Conservation (phyloP, 2,113 vertebrate genomes). For the Vulpes vulpes region DNA sequence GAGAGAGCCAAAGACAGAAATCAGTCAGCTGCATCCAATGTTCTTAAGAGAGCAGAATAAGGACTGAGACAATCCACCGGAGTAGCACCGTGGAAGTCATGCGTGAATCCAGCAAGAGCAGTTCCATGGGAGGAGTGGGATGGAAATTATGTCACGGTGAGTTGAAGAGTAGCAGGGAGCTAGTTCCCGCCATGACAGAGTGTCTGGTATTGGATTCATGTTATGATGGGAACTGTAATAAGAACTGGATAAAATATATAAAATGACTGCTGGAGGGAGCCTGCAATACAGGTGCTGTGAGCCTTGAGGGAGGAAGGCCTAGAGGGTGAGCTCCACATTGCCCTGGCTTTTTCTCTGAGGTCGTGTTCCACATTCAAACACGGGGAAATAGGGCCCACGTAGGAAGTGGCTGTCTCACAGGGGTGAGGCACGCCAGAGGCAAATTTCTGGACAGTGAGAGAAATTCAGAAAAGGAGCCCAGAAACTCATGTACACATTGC, state of each 20-base stretch:
- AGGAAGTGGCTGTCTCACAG: neutral
- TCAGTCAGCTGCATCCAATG: neutral
- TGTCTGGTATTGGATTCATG: neutral
- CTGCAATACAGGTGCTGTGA: rapidly evolving
- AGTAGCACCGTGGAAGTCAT: neutral
- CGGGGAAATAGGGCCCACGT: neutral
- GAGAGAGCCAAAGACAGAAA: neutral
- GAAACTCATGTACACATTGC: neutral
- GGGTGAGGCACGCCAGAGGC: neutral
- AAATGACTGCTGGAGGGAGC: neutral
- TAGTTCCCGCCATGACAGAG: neutral
- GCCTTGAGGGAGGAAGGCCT: neutral
- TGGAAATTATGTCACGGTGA: neutral
- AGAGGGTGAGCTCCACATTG: neutral
- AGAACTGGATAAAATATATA: neutral
- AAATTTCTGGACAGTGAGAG: neutral
- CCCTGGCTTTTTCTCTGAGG: neutral
- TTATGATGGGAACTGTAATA: neutral
- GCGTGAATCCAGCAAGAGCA: neutral
- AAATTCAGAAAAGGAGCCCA: neutral
- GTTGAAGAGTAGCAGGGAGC: neutral
- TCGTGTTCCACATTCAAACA: neutral
- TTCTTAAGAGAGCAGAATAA: neutral
- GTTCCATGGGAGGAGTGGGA: neutral
- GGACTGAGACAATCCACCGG: neutral